Conservation (phyloP, 2,888 invertebrate genomes). For the Trichogramma evanescens region DNA sequence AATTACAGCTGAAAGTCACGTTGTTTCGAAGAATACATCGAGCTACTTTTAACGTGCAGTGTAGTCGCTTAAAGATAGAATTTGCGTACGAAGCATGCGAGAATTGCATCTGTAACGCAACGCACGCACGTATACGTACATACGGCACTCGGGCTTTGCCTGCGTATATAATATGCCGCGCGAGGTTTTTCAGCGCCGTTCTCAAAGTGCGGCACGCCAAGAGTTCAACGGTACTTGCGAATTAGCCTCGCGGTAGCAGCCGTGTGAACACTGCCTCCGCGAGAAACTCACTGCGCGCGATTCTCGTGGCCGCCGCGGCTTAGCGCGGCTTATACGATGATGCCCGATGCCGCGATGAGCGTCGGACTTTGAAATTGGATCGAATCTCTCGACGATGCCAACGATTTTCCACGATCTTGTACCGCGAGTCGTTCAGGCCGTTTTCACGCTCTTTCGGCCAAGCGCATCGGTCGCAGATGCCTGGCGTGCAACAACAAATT, state of each 20-base stretch:
- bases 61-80: too few species aligned
- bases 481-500: too few species aligned
- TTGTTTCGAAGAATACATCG: too few species aligned
- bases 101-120: too few species aligned
- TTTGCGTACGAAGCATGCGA: too few species aligned
- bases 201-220: constrained; percentile 1
- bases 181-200: constrained; percentile 10
- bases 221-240: constrained; percentile 20
- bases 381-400: neutral
- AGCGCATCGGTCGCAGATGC: neutral
- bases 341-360: constrained; percentile 2
- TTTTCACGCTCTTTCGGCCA: neutral
- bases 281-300: neutral
- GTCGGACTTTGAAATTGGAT: constrained; percentile 22
- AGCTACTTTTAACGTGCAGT: too few species aligned
- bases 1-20: too few species aligned
- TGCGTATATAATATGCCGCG: too few species aligned
- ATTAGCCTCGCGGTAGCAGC: neutral
- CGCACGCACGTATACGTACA: too few species aligned
- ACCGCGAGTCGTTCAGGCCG: neutral
- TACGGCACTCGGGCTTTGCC: too few species aligned
- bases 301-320: neutral
- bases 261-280: constrained; percentile 15
- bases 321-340: too few species aligned
- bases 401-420: constrained; percentile 2